These are phyloP conservation scores for Drosophila paracracens DNA, from an alignment of 2,888 invertebrate genomes.

Conservation along the genomic window DNA sequence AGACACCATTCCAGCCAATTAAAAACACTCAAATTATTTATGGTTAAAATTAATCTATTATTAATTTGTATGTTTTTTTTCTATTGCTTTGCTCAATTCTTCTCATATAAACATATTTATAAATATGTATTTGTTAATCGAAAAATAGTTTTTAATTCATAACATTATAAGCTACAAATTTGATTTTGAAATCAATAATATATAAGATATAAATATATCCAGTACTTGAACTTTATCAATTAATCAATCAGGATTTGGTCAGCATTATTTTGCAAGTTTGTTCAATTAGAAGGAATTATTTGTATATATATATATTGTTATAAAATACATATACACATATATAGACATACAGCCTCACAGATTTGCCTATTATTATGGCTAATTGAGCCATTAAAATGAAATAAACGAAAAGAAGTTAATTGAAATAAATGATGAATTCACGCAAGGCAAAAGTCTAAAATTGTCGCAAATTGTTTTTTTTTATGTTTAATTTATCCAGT, in stretches of 20 bases:
- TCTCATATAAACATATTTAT: constrained; percentile 36
- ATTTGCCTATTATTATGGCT: constrained; percentile 13
- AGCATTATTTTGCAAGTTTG: constrained; percentile 2
- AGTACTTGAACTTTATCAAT: constrained; percentile 14
- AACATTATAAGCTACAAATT: constrained; percentile 61
- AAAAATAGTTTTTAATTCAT: constrained; percentile 33
- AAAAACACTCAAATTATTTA: neutral
- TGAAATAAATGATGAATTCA: constrained; percentile 46
- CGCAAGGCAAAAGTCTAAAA: constrained; percentile 49
- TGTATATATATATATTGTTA: neutral
- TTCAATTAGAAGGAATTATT: constrained; percentile 7
- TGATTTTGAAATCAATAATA: constrained; percentile 38
- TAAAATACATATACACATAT: constrained; percentile 7
- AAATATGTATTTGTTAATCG: constrained; percentile 30
- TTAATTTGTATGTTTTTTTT: constrained; percentile 65
- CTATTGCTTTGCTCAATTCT: constrained; percentile 29
- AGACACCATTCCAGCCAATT: neutral
- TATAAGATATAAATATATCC: constrained; percentile 19
- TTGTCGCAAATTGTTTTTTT: constrained; percentile 37
- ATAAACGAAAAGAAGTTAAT: constrained; percentile 4
- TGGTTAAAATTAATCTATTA: constrained; percentile 71
- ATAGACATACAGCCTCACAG: constrained; percentile 15
- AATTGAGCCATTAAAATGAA: constrained; percentile 12
- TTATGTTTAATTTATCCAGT: neutral
- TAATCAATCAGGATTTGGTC: constrained; percentile 3